Evolutionary conservation across 2,797 vertebrate species (phyloP).

Genomic region (Sebastes trivittatus): DNA sequence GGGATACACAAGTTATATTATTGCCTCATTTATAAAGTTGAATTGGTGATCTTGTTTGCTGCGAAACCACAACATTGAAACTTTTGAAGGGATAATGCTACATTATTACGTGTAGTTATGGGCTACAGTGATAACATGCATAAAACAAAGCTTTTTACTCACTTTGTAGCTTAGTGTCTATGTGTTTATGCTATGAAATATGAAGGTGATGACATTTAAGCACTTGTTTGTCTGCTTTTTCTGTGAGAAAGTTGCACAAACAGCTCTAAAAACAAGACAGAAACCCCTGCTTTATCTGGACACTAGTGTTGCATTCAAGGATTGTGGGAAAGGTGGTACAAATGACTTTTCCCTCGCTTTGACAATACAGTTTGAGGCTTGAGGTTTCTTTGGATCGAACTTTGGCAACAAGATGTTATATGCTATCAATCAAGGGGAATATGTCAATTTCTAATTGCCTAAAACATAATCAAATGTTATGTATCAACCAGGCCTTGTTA

Average conservation of each 20-base stretch:
- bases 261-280: slow-evolving; percentile 34
- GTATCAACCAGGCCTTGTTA: neutral
- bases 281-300: slow-evolving; percentile 37
- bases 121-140: neutral
- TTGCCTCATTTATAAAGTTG: neutral
- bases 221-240: neutral
- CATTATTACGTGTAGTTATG: neutral
- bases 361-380: neutral
- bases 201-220: neutral
- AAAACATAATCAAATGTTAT: neutral
- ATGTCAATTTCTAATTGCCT: neutral
- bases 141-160: neutral
- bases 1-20: neutral
- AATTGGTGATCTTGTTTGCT: neutral
- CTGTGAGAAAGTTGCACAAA: slow-evolving; percentile 17
- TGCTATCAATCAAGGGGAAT: neutral
- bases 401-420: neutral
- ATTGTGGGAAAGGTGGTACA: slow-evolving; percentile 14
- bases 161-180: neutral
- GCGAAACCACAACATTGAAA: neutral
- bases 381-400: neutral
- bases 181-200: neutral
- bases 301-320: slow-evolving; percentile 52
- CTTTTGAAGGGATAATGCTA: neutral
- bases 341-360: neutral